phyloP scores from a whole-genome alignment of 2,888 invertebrate species.

The Diaprepes abbreviatus region DNA sequence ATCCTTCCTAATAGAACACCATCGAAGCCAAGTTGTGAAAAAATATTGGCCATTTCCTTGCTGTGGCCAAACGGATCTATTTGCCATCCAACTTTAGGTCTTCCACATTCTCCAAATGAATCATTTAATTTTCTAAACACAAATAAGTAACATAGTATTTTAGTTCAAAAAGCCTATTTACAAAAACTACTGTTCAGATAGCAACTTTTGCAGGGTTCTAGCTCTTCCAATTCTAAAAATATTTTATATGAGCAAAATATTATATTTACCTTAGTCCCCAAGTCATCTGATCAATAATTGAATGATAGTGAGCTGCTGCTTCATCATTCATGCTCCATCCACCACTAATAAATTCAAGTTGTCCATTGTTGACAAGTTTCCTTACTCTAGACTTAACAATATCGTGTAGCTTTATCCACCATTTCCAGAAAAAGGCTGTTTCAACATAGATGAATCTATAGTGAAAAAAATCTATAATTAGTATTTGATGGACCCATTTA shows the following conservation, averaged over 20 bases:
- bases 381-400: slow-evolving; percentile 73
- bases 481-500: too few species aligned
- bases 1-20: slow-evolving; percentile 89
- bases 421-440: slow-evolving; percentile 85
- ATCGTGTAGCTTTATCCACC: slow-evolving; percentile 83
- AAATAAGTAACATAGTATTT: too few species aligned
- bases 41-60: slow-evolving; percentile 85
- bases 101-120: slow-evolving; percentile 80
- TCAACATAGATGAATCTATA: slow-evolving; percentile 92
- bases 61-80: slow-evolving; percentile 92
- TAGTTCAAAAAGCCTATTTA: too few species aligned
- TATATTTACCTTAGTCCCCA: slow-evolving; percentile 76
- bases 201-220: too few species aligned
- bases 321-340: slow-evolving; percentile 91
- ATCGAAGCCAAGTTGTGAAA: slow-evolving; percentile 90
- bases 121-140: slow-evolving; percentile 71
- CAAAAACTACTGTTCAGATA: too few species aligned
- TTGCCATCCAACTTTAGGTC: slow-evolving; percentile 85
- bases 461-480: too few species aligned
- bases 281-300: slow-evolving; percentile 81
- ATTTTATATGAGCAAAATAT: background rate
- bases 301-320: slow-evolving; percentile 79
- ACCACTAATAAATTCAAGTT: slow-evolving; percentile 83
- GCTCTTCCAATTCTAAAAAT: background rate
- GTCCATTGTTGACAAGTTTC: slow-evolving; percentile 78